Conservation (phyloP, 1,140 invertebrate genomes). For the Drosophila trapezifrons region DNA sequence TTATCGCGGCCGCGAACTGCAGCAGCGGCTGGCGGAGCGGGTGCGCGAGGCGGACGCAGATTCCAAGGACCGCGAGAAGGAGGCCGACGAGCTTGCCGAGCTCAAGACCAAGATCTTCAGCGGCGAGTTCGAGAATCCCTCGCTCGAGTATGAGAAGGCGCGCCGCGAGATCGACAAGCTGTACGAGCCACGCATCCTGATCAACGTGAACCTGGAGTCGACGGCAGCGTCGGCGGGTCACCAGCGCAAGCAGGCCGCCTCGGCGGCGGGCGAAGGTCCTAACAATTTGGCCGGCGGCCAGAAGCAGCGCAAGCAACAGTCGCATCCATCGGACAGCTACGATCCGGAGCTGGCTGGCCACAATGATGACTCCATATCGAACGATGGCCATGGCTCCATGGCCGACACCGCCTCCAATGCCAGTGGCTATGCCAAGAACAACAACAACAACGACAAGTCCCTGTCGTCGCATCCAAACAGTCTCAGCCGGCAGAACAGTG, state of each 20-base stretch:
- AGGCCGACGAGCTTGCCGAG: slow-evolving; percentile 96
- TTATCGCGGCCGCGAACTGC: slow-evolving; percentile 96
- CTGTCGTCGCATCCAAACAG: slow-evolving; percentile 32
- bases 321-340: slow-evolving; percentile 13
- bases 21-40: slow-evolving; percentile 93
- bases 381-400: slow-evolving; percentile 56
- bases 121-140: slow-evolving; percentile 89
- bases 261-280: slow-evolving; percentile 4
- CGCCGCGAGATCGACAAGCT: slow-evolving; percentile 92
- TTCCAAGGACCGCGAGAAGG: slow-evolving; percentile 93
- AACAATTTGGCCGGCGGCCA: not conserved
- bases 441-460: slow-evolving; percentile 50
- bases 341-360: slow-evolving; percentile 27
- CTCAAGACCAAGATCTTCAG: slow-evolving; percentile 92
- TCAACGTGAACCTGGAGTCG: slow-evolving; percentile 86
- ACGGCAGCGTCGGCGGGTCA: not conserved
- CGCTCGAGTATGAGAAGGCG: slow-evolving; percentile 91
- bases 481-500: slow-evolving; percentile 73
- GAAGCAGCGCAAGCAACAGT: slow-evolving; percentile 38
- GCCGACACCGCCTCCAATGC: slow-evolving; percentile 70
- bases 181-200: slow-evolving; percentile 91
- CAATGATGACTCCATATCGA: slow-evolving; percentile 71
- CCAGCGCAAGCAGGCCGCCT: slow-evolving; percentile 13
- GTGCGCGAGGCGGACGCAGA: slow-evolving; percentile 97
- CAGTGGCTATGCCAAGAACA: slow-evolving; percentile 60